Conservation (phyloP, 2,113 vertebrate species). For the Numenius arquata region DNA sequence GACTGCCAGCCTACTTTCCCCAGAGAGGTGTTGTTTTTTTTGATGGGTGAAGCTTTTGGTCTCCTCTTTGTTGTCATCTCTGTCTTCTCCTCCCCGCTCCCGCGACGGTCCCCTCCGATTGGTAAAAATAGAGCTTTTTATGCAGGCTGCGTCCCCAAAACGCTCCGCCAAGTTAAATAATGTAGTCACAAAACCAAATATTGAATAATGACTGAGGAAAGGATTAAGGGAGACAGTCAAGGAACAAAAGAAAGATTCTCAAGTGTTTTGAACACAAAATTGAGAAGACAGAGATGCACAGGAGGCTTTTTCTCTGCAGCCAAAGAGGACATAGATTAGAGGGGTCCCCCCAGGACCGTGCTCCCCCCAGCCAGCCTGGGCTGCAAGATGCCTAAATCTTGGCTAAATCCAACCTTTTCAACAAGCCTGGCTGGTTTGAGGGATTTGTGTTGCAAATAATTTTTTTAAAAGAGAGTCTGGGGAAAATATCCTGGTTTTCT, state of each 20-base stretch:
- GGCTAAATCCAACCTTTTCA: background rate
- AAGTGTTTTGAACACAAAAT: conserved; percentile 8
- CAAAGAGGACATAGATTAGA: background rate
- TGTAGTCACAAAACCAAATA: conserved; percentile 63
- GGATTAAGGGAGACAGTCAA: conserved; percentile 44
- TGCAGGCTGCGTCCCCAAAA: conserved; percentile 21
- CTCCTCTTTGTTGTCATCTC: background rate
- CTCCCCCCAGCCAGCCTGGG: background rate
- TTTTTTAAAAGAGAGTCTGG: background rate
- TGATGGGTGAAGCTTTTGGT: conserved; percentile 50
- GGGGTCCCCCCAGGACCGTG: background rate
- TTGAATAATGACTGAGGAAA: conserved; percentile 57
- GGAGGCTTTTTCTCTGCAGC: background rate
- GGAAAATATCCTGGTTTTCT: background rate
- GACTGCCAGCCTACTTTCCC: background rate
- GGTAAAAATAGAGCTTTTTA: conserved; percentile 9
- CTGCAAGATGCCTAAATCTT: background rate
- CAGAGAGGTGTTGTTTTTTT: background rate
- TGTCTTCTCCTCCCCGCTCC: background rate
- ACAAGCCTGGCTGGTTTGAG: background rate
- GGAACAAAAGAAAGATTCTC: conserved; percentile 41
- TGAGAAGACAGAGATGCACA: background rate
- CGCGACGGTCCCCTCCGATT: background rate
- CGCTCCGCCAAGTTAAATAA: conserved; percentile 54
- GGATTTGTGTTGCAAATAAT: background rate